Evolutionary conservation across 2,888 invertebrate species (phyloP).

Genomic region (Eulithis testata): DNA sequence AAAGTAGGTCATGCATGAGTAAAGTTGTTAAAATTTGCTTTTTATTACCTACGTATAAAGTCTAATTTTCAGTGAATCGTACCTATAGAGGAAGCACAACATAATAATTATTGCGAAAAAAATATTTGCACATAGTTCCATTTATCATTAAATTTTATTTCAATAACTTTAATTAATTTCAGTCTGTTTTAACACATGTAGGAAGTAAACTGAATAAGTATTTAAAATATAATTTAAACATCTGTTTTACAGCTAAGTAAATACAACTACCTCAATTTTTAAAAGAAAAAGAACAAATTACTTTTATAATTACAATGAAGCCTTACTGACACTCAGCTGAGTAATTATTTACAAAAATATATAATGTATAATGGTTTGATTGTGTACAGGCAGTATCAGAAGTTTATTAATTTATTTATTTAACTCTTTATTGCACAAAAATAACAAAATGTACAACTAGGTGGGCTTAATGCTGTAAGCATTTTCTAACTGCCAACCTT

Average conservation of each 20-base stretch:
- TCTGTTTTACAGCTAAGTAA: neutral
- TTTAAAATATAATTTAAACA: slow-evolving; percentile 9
- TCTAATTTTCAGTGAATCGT: no score
- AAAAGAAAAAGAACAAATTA: neutral
- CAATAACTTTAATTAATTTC: neutral
- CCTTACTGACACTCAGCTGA: slow-evolving; percentile 4
- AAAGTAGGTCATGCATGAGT: no score
- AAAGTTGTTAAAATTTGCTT: no score
- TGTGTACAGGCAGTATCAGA: neutral
- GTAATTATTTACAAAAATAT: slow-evolving; percentile 11
- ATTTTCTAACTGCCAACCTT: no score
- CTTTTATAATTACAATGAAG: neutral
- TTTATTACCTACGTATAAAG: no score
- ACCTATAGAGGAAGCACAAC: no score
- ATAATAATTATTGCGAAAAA: neutral
- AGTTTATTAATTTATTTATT: no score
- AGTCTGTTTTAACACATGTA: neutral
- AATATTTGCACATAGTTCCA: neutral
- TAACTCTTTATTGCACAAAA: no score
- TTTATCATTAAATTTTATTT: neutral
- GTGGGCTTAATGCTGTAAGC: no score
- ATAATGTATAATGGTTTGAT: slow-evolving; percentile 6
- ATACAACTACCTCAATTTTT: slow-evolving; percentile 6
- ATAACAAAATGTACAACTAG: no score
- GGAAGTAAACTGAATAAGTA: slow-evolving; percentile 1